Conservation (phyloP, 2,888 invertebrate species). For the Drosophila parthenogenetica region DNA sequence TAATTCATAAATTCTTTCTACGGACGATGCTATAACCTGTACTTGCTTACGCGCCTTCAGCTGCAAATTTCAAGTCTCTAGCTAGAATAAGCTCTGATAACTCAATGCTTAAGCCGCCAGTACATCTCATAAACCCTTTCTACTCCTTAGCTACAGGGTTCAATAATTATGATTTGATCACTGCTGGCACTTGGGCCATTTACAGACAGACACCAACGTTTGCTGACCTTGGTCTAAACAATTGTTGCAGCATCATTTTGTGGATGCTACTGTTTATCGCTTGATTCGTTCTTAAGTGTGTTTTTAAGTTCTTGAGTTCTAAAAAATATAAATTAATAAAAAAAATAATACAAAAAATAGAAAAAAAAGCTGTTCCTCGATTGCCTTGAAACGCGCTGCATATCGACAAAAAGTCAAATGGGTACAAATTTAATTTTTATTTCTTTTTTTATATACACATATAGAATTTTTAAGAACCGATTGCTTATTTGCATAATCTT, state of each 20-base stretch:
- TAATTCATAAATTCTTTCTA: no score
- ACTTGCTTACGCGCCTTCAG: no score
- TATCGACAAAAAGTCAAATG: conserved; percentile 31
- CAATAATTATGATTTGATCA: conserved; percentile 9
- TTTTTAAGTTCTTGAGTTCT: conserved; percentile 30
- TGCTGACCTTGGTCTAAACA: conserved; percentile 50
- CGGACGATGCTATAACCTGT: no score
- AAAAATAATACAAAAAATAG: background rate
- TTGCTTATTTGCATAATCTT: conserved; percentile 23
- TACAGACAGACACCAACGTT: conserved; percentile 5
- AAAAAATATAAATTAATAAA: background rate
- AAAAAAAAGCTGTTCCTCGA: conserved; percentile 33
- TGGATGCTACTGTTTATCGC: conserved; percentile 48
- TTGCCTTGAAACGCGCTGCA: conserved; percentile 63
- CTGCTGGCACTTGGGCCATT: conserved; percentile 34
- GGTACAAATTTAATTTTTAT: conserved; percentile 42
- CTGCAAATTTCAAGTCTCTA: no score
- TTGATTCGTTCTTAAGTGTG: conserved; percentile 33
- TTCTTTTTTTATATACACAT: conserved; percentile 10
- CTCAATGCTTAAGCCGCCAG: no score
- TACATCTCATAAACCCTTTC: no score
- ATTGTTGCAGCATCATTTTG: conserved; percentile 56
- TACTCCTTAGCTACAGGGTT: background rate
- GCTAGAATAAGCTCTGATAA: no score
- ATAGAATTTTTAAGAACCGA: conserved; percentile 11